A percentile compares a stretch with the other conserved stretches of the same genome.
These are phyloP conservation scores for Sporophila hypoxantha DNA, from an alignment of 2,113 vertebrate species.

Conservation along the genomic window DNA sequence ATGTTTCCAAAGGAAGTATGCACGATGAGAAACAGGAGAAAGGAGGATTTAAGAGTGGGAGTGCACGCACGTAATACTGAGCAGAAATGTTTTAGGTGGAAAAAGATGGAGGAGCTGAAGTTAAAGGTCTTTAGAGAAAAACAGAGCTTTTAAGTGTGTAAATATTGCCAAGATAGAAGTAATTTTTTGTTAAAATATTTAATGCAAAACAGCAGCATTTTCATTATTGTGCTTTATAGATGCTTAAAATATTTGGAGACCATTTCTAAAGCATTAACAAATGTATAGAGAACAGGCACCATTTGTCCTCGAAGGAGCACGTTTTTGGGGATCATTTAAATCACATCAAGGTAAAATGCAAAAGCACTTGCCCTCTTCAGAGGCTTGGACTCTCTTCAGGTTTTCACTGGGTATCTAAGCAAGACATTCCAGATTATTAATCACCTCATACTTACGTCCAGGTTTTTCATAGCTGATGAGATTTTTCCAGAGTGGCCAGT, in stretches of 20 bases:
- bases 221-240: not conserved
- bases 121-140: not conserved
- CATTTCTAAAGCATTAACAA: not conserved
- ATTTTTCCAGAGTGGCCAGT: not conserved
- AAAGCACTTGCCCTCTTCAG: not conserved
- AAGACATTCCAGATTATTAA: not conserved
- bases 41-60: not conserved
- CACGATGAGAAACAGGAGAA: not conserved
- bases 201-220: not conserved
- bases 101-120: not conserved
- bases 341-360: not conserved
- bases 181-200: not conserved
- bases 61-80: not conserved
- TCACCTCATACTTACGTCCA: not conserved
- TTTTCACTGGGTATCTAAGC: not conserved
- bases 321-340: not conserved
- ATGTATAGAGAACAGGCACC: not conserved
- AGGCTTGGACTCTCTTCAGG: not conserved
- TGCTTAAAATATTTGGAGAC: not conserved
- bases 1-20: not conserved
- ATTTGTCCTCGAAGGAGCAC: not conserved
- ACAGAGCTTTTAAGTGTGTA: not conserved
- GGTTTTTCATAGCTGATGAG: not conserved
- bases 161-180: not conserved
- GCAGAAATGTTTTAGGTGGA: not conserved